Evolutionary conservation across 2,113 vertebrate genomes (phyloP), one percentile per base, ranked within the genome.

Genomic region (Rutilus rutilus): DNA sequence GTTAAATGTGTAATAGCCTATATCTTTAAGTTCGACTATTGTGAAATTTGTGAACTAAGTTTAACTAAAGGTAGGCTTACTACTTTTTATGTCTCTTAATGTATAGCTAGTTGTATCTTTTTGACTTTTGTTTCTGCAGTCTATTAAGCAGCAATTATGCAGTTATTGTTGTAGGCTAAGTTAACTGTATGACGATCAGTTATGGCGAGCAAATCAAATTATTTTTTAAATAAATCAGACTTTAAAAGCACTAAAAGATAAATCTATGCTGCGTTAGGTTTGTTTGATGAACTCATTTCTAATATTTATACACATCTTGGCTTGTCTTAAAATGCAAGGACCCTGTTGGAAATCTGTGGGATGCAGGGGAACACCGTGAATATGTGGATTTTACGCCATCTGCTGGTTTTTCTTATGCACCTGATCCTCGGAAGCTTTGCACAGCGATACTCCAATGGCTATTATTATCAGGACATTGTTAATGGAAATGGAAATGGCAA

Each of bases 381-480:
- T 54, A 93, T 94, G 93, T 76, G 89, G 75, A 45, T 81, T 81
- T 82, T 88, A 36, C 90, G 86, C 92, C 92, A 89, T 57, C 93
- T 95, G 75, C 87, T 93, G 91, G 91, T 89, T 82, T 33, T 86
- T n/a, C 86, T 94, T 86, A 47, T 94, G 85, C 79, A 19, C 21
- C 82, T 91, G 67, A 78, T 90, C 86, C 5, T 88, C 65, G 57
- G 86, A 86, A 1, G 87, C 90, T 39, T 88, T 88, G 57, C 93
- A 92, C 5, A 45, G 79, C 33, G 74, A 2, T 97, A 96, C 94
- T 94, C 92, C 92, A 97, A 98, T 0, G 96, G 96, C 83, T 98
- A 97, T 91, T 96, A 96, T 91, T 98, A 98, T 90, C 95, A 96
- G 79, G 94, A 93, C 62, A 85, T 95, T 80, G 92, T 93, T 87